Evolutionary conservation across 2,888 invertebrate species (phyloP).

Genomic region (Eilema sororculum): DNA sequence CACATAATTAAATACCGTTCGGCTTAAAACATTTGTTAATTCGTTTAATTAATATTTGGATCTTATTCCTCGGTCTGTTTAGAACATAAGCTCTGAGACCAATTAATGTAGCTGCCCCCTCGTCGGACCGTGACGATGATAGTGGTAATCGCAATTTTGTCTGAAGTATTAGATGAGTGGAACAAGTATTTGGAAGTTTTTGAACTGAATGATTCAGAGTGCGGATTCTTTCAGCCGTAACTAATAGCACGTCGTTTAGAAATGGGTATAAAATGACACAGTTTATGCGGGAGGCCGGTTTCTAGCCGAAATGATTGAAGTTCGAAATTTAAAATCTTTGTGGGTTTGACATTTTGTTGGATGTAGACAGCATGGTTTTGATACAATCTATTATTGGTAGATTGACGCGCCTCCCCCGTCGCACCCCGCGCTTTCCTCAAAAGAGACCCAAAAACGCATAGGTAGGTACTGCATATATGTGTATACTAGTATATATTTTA

Average conservation of each 20-base stretch:
- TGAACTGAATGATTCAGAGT: not conserved
- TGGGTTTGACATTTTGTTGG: not conserved
- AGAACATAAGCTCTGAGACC: constrained; percentile 53
- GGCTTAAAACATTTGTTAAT: constrained; percentile 43
- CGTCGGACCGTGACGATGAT: constrained; percentile 57
- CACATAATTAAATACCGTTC: constrained; percentile 24
- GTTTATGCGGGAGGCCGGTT: not conserved
- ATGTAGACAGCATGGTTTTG: too few species aligned
- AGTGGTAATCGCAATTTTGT: constrained; percentile 11
- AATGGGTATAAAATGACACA: constrained; percentile 4
- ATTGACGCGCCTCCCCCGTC: too few species aligned
- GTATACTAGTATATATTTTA: too few species aligned
- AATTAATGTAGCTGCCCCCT: constrained; percentile 61
- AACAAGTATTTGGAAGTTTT: constrained; percentile 1
- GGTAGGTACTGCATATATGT: too few species aligned
- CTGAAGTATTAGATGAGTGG: constrained; percentile 9
- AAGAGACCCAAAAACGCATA: too few species aligned
- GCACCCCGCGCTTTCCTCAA: too few species aligned
- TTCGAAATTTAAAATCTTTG: not conserved
- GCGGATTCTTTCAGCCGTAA: not conserved
- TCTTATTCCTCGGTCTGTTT: constrained; percentile 67
- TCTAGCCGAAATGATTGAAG: not conserved
- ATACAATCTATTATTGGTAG: too few species aligned
- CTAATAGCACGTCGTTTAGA: not conserved
- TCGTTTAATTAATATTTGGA: constrained; percentile 47